Conservation (phyloP, 2,888 invertebrate genomes). For the Elaeidobius kamerunicus region DNA sequence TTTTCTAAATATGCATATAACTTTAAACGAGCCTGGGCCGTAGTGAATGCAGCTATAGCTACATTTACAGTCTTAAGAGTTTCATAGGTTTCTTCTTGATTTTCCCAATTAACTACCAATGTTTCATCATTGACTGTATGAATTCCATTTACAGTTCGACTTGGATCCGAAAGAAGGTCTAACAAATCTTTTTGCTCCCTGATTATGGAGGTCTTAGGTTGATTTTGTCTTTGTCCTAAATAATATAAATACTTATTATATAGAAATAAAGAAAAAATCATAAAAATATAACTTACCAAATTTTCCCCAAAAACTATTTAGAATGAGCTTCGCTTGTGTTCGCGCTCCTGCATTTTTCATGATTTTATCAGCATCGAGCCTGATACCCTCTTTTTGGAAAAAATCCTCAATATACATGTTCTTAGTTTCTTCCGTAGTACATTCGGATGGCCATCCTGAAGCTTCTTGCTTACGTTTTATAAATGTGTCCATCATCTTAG, state of each 20-base stretch:
- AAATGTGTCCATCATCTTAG: slow-evolving; percentile 41
- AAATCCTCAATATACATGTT: slow-evolving; percentile 32
- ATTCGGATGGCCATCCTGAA: slow-evolving; percentile 31
- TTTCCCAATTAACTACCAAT: no score
- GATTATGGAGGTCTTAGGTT: no score
- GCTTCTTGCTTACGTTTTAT: slow-evolving; percentile 34
- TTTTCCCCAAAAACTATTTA: slow-evolving; percentile 12
- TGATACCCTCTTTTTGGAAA: slow-evolving; percentile 30
- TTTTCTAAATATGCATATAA: slow-evolving; percentile 36
- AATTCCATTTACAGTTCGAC: no score
- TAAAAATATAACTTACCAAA: no score
- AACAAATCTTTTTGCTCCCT: no score
- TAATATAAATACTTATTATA: no score
- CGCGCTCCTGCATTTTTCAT: neutral
- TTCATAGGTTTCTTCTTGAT: slow-evolving; percentile 29
- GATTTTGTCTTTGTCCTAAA: no score
- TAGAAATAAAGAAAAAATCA: no score
- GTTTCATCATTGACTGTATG: no score
- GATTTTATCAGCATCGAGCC: neutral
- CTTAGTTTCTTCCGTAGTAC: slow-evolving; percentile 30
- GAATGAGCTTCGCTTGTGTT: neutral
- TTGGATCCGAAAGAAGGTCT: no score
- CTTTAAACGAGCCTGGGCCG: slow-evolving; percentile 27
- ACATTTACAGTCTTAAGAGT: slow-evolving; percentile 34
- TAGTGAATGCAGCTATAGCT: slow-evolving; percentile 37